Percentiles rank a stretch among this genome's conserved stretches.
These are phyloP conservation scores for Halotydeus destructor DNA, from an alignment of 1,140 invertebrate species.

Conservation along the genomic window DNA sequence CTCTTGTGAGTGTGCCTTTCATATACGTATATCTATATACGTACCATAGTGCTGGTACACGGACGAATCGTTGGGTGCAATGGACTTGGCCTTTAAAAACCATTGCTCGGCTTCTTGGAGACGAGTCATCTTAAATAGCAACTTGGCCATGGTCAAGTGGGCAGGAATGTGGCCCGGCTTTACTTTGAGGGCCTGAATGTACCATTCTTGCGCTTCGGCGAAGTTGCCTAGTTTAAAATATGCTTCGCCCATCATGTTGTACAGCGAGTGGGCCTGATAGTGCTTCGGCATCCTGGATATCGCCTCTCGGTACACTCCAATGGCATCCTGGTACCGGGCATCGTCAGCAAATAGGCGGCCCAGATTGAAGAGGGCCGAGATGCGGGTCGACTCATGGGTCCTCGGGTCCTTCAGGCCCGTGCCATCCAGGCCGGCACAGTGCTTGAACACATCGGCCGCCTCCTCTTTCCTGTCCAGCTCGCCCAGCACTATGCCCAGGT, in stretches of 20 bases:
- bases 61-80: constrained; percentile 58
- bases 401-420: constrained; percentile 64
- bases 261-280: constrained; percentile 55
- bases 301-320: constrained; percentile 71
- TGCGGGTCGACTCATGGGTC: constrained; percentile 66
- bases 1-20: too few relatives aligned
- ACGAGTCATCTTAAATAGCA: constrained; percentile 60
- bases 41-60: constrained; percentile 67
- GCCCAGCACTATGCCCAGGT: constrained; percentile 66
- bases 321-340: constrained; percentile 51
- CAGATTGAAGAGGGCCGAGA: constrained; percentile 73
- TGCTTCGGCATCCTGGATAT: constrained; percentile 52
- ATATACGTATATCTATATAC: constrained; percentile 17
- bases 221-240: constrained; percentile 53
- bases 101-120: constrained; percentile 62
- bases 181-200: constrained; percentile 48
- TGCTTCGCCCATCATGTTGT: constrained; percentile 65
- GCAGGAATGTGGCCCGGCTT: constrained; percentile 69
- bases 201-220: constrained; percentile 59
- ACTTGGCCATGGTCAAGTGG: constrained; percentile 72
- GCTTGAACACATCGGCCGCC: constrained; percentile 52
- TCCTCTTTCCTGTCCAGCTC: constrained; percentile 55
- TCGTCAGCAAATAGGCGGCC: constrained; percentile 71
- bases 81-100: constrained; percentile 57
- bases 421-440: constrained; percentile 61